phyloP scores from a whole-genome alignment of 2,113 vertebrate genomes.

The Nothoprocta perdicaria region DNA sequence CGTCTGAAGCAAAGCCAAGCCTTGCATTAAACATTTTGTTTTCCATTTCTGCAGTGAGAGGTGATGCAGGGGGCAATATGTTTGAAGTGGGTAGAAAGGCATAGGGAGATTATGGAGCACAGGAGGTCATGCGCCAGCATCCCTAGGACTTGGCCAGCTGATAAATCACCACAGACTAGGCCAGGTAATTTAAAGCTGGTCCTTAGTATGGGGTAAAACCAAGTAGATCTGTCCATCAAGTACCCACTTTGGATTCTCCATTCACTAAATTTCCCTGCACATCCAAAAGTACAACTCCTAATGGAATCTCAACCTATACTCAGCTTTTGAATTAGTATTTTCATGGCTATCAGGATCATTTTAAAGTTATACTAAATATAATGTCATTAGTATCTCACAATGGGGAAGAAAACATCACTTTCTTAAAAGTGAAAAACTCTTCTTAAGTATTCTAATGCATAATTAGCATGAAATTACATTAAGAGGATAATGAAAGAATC shows the following conservation, averaged over 20 bases:
- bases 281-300: background rate
- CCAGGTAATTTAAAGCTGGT: background rate
- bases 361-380: constrained; percentile 32
- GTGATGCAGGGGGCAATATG: background rate
- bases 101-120: background rate
- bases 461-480: constrained; percentile 45
- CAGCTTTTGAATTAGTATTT: constrained; percentile 20
- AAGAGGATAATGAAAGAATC: constrained; percentile 37
- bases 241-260: rapidly evolving
- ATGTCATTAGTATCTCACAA: constrained; percentile 36
- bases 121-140: background rate
- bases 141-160: background rate
- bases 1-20: background rate
- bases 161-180: background rate
- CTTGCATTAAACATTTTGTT: background rate
- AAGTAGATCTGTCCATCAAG: background rate
- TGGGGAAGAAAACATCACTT: constrained; percentile 39
- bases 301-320: background rate
- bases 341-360: background rate
- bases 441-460: constrained; percentile 28
- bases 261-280: background rate
- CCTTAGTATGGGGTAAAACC: background rate
- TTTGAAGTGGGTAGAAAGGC: background rate
- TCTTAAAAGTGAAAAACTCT: background rate
- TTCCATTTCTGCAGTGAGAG: background rate